Base-by-base conservation (phyloP, 2,888 invertebrate species). In the Spialia ferax region DNA sequence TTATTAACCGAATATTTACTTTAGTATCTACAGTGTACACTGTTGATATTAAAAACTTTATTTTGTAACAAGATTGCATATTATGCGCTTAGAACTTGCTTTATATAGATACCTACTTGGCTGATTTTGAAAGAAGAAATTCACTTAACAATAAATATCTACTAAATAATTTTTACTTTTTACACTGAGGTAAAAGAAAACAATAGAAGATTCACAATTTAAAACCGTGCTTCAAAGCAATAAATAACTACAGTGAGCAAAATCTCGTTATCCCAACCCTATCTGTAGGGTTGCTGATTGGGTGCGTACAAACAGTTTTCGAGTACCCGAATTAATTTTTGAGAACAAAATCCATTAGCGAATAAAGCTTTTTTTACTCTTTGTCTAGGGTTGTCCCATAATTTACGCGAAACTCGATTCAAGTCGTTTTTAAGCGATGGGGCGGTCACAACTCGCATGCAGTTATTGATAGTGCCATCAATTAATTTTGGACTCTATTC, bases 321-420 rank as follows among this genome's bases (percentile, higher is more conserved):
- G 82, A 89, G 89, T 89, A 91, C 91, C 91, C 88, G 89, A 92
- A 93, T 92, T 91, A 92, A 92, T 92, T 89, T 91, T 89, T 88
- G 86, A 89, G 90, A 93, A 91, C 89, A 91, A 90, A 91, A 92
- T 91, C 88, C 91, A 93, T 93, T 93, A 92, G 91, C 85, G 89
- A 88, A 88, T 89, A 83, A 84, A 82, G 79, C 79, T 88, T 91
- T 90, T 89, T 88, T 89, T 83, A 81, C 75, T 73, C 80, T 84
- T 93, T 92, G 91, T 93, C 85, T 87, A 87, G 89, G 85, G 84
- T 87, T 88, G 89, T 90, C 88, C 87, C 88, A 91, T 93, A 92
- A 91, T 91, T 93, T 92, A 91, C 88, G 88, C 83, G 81, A 88
- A 91, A 89, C 88, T 80, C 87, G 90, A 91, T 88, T 86, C 85